Base-by-base conservation (phyloP, 1,140 invertebrate species). In the Heliothis virescens region DNA sequence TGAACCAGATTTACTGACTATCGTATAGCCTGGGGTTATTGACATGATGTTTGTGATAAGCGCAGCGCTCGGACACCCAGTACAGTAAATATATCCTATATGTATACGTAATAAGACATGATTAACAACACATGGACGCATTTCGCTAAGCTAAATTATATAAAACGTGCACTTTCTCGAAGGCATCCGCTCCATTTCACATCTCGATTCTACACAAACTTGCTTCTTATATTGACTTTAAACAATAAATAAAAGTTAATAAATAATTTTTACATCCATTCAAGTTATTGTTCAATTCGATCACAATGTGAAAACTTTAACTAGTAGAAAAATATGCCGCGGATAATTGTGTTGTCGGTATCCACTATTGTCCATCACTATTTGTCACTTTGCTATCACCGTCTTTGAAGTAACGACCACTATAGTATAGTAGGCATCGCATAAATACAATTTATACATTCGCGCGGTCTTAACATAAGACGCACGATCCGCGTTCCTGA, bases 311-410 rank as follows among this genome's bases (percentile, higher is more conserved):
- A 86, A 90, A 88, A 71, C 67, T 50, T 71, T 71, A 71, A 52
- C 48, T 90, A 83, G 84, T 92, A 90, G 81, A 92, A 90, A 91
- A 92, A 91, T 92, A 90, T 90, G 86, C 81, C 78, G 82, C 47
- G 57, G 72, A 74, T 74, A 13, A 57, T 47, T 48, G 41, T 50
- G 74, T 77, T 80, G 69, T 71, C 81, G 75, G 80, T 69, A 78
- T 72, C 78, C 76, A 83, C 82, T 69, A 67, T 82, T 81, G 81
- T 89, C 79, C 81, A 75, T 74, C 83, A 82, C 83, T 77, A 84
- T 82, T 86, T 87, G 87, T 89, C 89, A 90, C 89, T 90, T 90
- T 86, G 87, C 89, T 89, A 86, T 85, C 84, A 86, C 82, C 80
- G 71, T 84, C 81, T 83, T 76, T 65, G 53, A 62, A 84, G 79